Evolutionary conservation across 2,888 invertebrate species (phyloP).

Genomic region (Heterodera filipjevi): DNA sequence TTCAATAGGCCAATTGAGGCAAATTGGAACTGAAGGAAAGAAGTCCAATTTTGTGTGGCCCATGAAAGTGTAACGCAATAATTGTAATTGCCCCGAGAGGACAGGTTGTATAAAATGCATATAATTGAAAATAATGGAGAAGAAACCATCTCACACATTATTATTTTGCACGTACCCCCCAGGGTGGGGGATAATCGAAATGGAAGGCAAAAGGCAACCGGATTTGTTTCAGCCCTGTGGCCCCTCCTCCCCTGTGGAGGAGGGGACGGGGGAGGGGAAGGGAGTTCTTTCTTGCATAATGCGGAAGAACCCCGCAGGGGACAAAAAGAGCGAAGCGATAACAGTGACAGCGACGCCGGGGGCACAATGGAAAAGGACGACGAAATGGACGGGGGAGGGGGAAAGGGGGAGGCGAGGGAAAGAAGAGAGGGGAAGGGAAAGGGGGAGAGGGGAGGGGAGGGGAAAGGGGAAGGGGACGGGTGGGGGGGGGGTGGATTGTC

Average conservation of each 20-base stretch:
- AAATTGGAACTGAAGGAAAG: constrained; percentile 1
- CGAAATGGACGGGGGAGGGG: not conserved
- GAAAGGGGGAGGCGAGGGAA: not conserved
- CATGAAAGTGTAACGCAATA: not conserved
- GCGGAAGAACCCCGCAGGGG: not conserved
- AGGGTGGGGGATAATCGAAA: not conserved
- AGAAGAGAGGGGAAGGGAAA: too few species aligned
- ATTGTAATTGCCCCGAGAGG: not conserved
- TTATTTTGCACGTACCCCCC: not conserved
- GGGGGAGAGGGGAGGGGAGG: too few species aligned
- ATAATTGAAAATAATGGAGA: not conserved
- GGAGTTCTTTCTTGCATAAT: constrained; percentile 11
- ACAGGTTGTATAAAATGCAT: not conserved
- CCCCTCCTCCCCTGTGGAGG: not conserved
- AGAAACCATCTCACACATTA: not conserved
- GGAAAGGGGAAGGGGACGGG: too few species aligned
- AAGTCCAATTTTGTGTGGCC: not conserved
- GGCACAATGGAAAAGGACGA: not conserved
- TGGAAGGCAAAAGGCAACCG: constrained; percentile 11
- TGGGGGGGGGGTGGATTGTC: not conserved
- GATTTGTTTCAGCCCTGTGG: not conserved
- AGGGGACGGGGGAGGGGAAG: not conserved
- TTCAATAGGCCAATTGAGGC: not conserved
- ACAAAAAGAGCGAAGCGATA: not conserved
- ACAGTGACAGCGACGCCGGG: not conserved